Percentiles rank a stretch among this genome's conserved stretches.
phyloP scores from a whole-genome alignment of 2,797 vertebrate species.

The Anolis apletophallus region DNA sequence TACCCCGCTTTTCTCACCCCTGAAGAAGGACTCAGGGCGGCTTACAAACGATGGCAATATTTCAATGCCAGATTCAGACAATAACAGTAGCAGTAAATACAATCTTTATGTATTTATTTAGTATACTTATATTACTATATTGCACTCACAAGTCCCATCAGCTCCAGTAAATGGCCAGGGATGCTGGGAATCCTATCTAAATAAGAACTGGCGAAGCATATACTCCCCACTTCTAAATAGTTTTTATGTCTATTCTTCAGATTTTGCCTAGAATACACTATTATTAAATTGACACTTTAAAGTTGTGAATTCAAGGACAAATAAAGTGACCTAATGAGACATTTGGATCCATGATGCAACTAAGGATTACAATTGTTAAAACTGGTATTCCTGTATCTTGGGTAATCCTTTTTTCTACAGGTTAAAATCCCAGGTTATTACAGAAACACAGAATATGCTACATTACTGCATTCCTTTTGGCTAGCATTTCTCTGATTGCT shows the following conservation, averaged over 20 bases:
- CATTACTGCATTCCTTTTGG: background rate
- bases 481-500: no score
- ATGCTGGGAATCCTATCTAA: background rate
- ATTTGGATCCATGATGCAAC: background rate
- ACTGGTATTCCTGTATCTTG: conserved; percentile 3
- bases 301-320: background rate
- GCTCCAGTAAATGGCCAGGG: background rate
- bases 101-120: no score
- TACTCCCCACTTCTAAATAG: background rate
- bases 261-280: background rate
- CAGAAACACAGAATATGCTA: no score
- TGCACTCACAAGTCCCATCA: background rate
- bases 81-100: no score
- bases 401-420: background rate
- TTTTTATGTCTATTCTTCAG: background rate
- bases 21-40: no score
- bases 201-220: background rate
- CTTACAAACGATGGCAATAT: no score
- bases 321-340: background rate
- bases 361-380: background rate
- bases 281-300: background rate
- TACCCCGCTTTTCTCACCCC: no score
- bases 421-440: background rate
- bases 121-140: no score
- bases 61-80: no score